Evolutionary conservation across 2,888 invertebrate genomes (phyloP), one percentile per base, ranked within the genome.

Genomic region (Harpalus rubripes): DNA sequence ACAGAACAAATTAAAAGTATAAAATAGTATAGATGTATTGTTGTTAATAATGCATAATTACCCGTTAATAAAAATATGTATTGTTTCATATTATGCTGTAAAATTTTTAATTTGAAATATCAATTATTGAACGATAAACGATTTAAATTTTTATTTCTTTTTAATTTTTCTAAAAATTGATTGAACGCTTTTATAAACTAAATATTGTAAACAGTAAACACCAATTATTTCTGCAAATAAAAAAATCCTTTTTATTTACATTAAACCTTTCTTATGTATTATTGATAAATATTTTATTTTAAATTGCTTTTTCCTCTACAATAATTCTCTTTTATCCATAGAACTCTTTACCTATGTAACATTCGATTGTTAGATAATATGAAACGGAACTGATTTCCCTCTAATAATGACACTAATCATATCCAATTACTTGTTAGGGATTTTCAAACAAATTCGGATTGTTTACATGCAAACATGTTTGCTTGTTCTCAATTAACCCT

Each of bases 401-500:
- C 5, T 52, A 5, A 44, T 44, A 52, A 52, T 52, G 44, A 52
- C 44, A 52, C 44, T 12, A 52, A 52, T 52, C 10, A 52, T 52
- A 52, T 52, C 44, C 7, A 52, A 52, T 52, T 52, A 10, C 12
- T 52, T 10, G 44, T 52, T 52, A 52, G 12, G 12, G 44, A 52
- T 52, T 6, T 10, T 12, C 44, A 52, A 44, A 44, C 44, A 61
- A 63, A 68, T 68, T 39, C n/a, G 10, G 15, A 39, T 68, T 32
- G 68, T n/a, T 26, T 68, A 41, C 41, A 26, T 15, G 15, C 68
- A 68, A 68, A 68, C 39, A 39, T n/a, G 32, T 32, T 26, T 68
- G 39, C 32, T 65, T 65, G 15, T 68, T 68, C 41, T 68, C 68
- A 39, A 68, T 68, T 68, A 68, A 32, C 39, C 32, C 39, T 8